Evolutionary conservation across 2,113 vertebrate genomes (phyloP).

Genomic region (Pseudopipra pipra): DNA sequence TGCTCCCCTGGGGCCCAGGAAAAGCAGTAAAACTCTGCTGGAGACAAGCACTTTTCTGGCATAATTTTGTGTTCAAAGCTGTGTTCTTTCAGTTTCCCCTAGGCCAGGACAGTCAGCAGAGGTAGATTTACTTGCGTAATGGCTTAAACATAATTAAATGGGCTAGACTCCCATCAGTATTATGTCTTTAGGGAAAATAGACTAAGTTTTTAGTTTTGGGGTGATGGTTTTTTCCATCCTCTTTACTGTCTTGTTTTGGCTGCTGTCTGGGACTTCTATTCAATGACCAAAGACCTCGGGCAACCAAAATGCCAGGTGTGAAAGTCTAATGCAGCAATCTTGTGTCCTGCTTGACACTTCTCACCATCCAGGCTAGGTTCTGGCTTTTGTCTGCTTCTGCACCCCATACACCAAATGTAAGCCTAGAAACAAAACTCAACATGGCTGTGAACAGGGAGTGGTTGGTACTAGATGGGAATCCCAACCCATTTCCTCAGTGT

Average conservation of each 20-base stretch:
- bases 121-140: background rate
- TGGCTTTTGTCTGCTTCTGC: background rate
- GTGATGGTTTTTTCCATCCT: background rate
- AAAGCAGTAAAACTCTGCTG: background rate
- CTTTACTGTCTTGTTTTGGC: background rate
- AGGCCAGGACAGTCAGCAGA: background rate
- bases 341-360: background rate
- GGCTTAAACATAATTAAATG: background rate
- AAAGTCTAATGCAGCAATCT: background rate
- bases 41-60: background rate
- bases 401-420: background rate
- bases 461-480: background rate
- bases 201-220: background rate
- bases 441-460: background rate
- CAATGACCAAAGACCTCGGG: background rate
- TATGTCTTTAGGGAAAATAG: background rate
- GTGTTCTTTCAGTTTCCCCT: background rate
- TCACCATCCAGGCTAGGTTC: background rate
- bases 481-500: background rate
- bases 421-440: background rate
- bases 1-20: background rate
- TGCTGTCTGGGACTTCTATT: background rate
- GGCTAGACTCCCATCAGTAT: background rate
- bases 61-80: background rate
- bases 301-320: background rate